These are phyloP conservation scores for Potamilus streckersoni DNA, from an alignment of 1,140 invertebrate genomes.

Conservation along the genomic window DNA sequence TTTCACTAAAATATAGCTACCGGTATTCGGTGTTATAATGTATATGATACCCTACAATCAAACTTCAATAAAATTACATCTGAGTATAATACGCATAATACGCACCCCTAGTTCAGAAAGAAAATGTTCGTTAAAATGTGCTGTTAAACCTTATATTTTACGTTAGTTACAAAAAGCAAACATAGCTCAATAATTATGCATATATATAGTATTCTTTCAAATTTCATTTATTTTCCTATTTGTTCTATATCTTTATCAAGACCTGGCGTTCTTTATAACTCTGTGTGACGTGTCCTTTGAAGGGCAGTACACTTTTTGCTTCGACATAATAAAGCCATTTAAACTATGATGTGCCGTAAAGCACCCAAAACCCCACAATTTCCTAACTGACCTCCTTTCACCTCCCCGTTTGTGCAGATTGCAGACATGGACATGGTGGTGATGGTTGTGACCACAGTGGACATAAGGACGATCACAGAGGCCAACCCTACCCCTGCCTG, in stretches of 20 bases:
- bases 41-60: too few species aligned
- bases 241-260: not conserved
- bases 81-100: too few species aligned
- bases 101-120: too few species aligned
- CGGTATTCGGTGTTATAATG: too few species aligned
- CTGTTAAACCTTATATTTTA: too few species aligned
- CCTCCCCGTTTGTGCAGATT: constrained; percentile 98
- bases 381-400: constrained; percentile 87
- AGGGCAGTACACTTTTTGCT: not conserved
- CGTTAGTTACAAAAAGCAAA: too few species aligned
- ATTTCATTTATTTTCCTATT: not conserved
- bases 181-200: not conserved
- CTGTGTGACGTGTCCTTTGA: not conserved
- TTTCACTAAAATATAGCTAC: too few species aligned
- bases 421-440: constrained; percentile 97
- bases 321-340: too few species aligned
- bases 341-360: too few species aligned
- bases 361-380: not conserved
- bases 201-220: not conserved
- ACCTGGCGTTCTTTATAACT: not conserved
- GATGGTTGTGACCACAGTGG: constrained; percentile 90
- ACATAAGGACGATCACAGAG: constrained; percentile 83
- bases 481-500: constrained; percentile 77
- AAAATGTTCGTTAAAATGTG: too few species aligned
- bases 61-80: too few species aligned